Evolutionary conservation across 2,888 invertebrate genomes (phyloP), one percentile per base, ranked within the genome.

Genomic region (Phyto melanocephala): DNA sequence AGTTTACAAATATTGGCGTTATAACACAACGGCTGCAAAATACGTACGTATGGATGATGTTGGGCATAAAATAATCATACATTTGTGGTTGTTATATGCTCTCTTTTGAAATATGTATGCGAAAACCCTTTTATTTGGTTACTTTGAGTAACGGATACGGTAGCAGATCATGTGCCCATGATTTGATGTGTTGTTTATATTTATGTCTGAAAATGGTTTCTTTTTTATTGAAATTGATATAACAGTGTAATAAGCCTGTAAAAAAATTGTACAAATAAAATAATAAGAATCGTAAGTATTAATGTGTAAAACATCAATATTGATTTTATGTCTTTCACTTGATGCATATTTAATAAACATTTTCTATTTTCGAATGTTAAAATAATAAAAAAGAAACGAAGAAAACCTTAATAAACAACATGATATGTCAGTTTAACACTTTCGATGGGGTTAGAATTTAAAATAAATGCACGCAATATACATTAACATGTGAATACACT

Each of bases 201-300:
- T 78, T 72, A 72, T 67, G 63, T 86, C 88, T 85, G 86, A 88
- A 89, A 90, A 88, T 89, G 88, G 88, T 85, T 89, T 89, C 88
- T 89, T 88, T 89, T 89, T 89, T 88, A 90, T 89, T 90, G 89
- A 89, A 89, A 90, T 89, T 88, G 90, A 89, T 90, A 89, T 90
- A 87, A 42, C 42, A 52, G 52, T 20, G 58, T 77, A 70, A 45
- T 42, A 42, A 50, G 22, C 7, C 11, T 8, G 17, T 6, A 42
- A 67, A 33, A 33, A 58, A 20, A 17, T 0, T 10, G 11, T 28
- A 6, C n/a, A n/a, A n/a, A 35, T 8, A 5, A 63, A 47, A 6
- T 20, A 20, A 37, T n/a, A 28, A n/a, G 22, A 42, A 24, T 11
- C 20, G 47, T 20, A 20, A 22, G 33, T 7, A 1, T 8, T 13